Conservation (phyloP, 2,888 invertebrate genomes). For the Lasius fuliginosus region DNA sequence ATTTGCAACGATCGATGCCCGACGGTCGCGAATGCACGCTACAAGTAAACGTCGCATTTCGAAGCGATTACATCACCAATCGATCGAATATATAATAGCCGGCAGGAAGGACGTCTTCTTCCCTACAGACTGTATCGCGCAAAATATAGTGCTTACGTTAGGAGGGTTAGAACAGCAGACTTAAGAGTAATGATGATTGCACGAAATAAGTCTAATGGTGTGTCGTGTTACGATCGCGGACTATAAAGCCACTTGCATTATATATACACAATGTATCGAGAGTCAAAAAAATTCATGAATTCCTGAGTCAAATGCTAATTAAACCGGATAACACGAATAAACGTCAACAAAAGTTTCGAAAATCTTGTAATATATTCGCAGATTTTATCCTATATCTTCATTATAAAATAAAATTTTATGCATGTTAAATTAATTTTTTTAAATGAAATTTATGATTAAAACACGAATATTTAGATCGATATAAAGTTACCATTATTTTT, state of each 20-base stretch:
- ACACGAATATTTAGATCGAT: neutral
- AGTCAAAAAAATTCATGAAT: constrained; percentile 32
- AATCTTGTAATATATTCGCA: neutral
- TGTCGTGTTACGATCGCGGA: constrained; percentile 25
- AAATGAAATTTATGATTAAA: neutral
- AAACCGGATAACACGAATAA: neutral
- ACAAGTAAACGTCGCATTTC: constrained; percentile 71
- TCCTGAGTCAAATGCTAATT: neutral
- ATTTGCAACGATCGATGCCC: constrained; percentile 66
- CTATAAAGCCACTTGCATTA: constrained; percentile 6
- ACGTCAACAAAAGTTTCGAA: neutral
- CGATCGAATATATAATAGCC: constrained; percentile 68
- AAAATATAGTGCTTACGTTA: constrained; percentile 52
- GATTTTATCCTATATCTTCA: neutral
- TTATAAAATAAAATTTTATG: neutral
- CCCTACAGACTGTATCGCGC: constrained; percentile 58
- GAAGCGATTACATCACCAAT: constrained; percentile 70
- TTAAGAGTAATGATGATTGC: constrained; percentile 66
- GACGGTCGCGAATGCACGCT: constrained; percentile 53
- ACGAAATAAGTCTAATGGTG: constrained; percentile 63
- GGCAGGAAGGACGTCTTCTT: constrained; percentile 60
- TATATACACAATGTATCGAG: neutral
- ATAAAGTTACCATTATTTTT: neutral
- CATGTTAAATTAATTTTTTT: neutral
- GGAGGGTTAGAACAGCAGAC: constrained; percentile 55